Conservation (phyloP, 2,888 invertebrate species). For the Raillietiella orientalis region DNA sequence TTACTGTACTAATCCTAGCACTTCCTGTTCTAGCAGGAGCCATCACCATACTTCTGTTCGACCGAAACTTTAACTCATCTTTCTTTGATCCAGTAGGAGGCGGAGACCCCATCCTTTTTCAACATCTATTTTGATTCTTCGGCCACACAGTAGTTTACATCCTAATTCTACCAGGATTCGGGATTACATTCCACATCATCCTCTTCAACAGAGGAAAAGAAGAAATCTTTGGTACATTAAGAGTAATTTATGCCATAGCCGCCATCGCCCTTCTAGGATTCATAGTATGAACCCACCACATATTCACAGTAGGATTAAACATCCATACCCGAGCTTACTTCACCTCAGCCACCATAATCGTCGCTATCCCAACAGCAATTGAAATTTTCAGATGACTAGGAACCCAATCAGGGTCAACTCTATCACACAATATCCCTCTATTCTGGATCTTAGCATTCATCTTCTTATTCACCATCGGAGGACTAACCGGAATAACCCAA, state of each 20-base stretch:
- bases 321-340: slow-evolving; percentile 53
- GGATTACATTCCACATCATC: slow-evolving; percentile 44
- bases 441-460: slow-evolving; percentile 38
- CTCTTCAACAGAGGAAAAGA: slow-evolving; percentile 36
- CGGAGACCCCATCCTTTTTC: slow-evolving; percentile 43
- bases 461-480: slow-evolving; percentile 39
- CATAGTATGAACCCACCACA: slow-evolving; percentile 54
- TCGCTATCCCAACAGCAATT: slow-evolving; percentile 53
- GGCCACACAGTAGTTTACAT: slow-evolving; percentile 61
- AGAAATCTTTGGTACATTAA: slow-evolving; percentile 31
- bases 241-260: slow-evolving; percentile 54
- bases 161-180: slow-evolving; percentile 51
- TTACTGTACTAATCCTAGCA: slow-evolving; percentile 29
- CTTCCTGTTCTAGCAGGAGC: slow-evolving; percentile 43
- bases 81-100: slow-evolving; percentile 50
- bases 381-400: slow-evolving; percentile 49
- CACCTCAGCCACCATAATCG: slow-evolving; percentile 52
- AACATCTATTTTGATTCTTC: slow-evolving; percentile 64
- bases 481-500: slow-evolving; percentile 24
- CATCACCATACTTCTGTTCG: slow-evolving; percentile 41
- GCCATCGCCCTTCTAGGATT: slow-evolving; percentile 48
- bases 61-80: slow-evolving; percentile 43
- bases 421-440: slow-evolving; percentile 22
- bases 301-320: slow-evolving; percentile 54
- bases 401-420: slow-evolving; percentile 26